These are phyloP conservation scores for Butastur rufipennis DNA, from an alignment of 2,113 vertebrate genomes.

Conservation along the genomic window DNA sequence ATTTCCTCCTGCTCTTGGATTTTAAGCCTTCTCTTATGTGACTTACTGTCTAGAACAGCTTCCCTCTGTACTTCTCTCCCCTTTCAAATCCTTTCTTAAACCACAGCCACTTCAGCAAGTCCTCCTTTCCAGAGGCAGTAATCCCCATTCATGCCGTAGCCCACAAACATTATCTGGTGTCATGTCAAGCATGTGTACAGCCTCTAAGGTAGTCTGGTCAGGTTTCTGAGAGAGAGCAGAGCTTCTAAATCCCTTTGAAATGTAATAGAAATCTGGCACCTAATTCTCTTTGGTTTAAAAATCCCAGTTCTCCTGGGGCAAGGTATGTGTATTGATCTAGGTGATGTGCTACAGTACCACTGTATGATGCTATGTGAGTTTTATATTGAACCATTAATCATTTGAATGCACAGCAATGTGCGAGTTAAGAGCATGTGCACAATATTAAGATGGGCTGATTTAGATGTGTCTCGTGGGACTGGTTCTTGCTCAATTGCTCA, in stretches of 20 bases:
- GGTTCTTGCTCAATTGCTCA: not conserved
- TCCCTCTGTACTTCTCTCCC: constrained; percentile 25
- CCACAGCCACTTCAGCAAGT: constrained; percentile 42
- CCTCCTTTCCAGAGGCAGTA: constrained; percentile 42
- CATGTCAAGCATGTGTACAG: constrained; percentile 7
- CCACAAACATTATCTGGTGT: constrained; percentile 48
- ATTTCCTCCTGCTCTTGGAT: not conserved
- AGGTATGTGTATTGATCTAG: not conserved
- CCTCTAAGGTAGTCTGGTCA: not conserved
- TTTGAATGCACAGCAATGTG: not conserved
- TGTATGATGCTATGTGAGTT: not conserved
- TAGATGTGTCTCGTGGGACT: not conserved
- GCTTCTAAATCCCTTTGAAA: constrained; percentile 30
- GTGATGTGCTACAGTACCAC: not conserved
- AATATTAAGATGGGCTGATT: not conserved
- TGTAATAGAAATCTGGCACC: not conserved
- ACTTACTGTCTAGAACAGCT: constrained; percentile 51
- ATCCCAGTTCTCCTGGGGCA: not conserved
- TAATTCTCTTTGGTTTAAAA: not conserved
- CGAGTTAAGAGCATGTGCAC: not conserved
- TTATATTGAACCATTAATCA: not conserved
- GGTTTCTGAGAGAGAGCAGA: not conserved
- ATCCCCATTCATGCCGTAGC: not conserved
- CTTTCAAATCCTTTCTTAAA: constrained; percentile 51
- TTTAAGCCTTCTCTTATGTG: constrained; percentile 47